phyloP scores from a whole-genome alignment of 2,888 invertebrate species.

The Caprella mutica region DNA sequence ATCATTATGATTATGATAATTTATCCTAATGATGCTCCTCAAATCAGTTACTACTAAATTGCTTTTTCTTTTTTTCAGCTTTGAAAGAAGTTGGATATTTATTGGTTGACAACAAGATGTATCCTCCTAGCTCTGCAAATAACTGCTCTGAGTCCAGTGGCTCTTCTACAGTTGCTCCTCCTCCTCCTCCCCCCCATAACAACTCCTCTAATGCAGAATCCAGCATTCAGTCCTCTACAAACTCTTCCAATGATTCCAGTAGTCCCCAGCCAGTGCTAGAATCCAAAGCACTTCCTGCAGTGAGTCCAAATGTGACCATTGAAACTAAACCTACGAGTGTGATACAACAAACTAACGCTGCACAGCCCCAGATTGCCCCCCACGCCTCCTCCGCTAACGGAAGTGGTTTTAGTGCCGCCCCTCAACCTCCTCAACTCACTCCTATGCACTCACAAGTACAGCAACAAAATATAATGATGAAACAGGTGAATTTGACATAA shows the following conservation, averaged over 20 bases:
- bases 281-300: neutral
- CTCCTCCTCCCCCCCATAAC: neutral
- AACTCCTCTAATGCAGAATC: neutral
- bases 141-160: conserved; percentile 5
- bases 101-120: conserved; percentile 32
- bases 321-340: too few relatives aligned
- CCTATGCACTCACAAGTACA: conserved; percentile 38
- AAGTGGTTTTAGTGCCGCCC: conserved; percentile 5
- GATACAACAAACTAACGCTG: neutral
- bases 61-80: conserved; percentile 16
- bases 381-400: neutral
- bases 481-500: too few relatives aligned
- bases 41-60: too few relatives aligned
- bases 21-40: too few relatives aligned
- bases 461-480: too few relatives aligned
- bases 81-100: conserved; percentile 33
- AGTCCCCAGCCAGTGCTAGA: neutral
- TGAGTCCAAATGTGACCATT: too few relatives aligned
- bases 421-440: conserved; percentile 31
- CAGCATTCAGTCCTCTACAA: conserved; percentile 1
- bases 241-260: neutral
- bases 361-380: neutral
- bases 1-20: too few relatives aligned
- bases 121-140: conserved; percentile 20
- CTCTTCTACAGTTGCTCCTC: neutral